Evolutionary conservation across 2,113 vertebrate species (phyloP).

Genomic region (Chlamydotis undulata): DNA sequence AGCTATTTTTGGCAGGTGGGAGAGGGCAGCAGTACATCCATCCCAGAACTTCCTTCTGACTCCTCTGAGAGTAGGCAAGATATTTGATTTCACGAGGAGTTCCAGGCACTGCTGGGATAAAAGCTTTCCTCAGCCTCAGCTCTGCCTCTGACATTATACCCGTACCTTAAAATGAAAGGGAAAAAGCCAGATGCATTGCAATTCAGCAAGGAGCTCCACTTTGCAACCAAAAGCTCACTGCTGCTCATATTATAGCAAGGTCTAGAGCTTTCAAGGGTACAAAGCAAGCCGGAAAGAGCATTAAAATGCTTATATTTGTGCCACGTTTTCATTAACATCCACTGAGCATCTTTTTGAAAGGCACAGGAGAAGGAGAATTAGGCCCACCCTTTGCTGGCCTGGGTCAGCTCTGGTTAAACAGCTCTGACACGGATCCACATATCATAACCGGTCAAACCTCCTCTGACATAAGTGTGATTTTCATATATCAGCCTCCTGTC

Average conservation of each 20-base stretch:
- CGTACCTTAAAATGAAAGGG: not conserved
- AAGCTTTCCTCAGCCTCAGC: not conserved
- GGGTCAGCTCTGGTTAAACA: not conserved
- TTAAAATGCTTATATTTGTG: not conserved
- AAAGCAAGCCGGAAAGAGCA: not conserved
- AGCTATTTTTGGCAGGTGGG: not conserved
- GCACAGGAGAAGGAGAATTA: not conserved
- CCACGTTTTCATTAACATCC: not conserved
- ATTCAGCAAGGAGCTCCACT: conserved; percentile 10
- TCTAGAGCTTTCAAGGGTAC: not conserved
- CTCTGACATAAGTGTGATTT: not conserved
- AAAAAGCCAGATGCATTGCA: not conserved
- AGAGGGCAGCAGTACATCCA: not conserved
- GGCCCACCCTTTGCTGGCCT: not conserved
- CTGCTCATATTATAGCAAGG: not conserved
- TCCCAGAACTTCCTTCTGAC: conserved; percentile 28
- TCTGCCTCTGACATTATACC: conserved; percentile 38
- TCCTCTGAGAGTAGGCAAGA: not conserved
- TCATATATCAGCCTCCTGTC: not conserved
- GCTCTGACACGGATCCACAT: fast-evolving
- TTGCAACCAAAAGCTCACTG: conserved; percentile 8
- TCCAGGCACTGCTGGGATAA: conserved; percentile 35
- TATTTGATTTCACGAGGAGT: conserved; percentile 46
- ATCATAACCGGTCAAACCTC: not conserved
- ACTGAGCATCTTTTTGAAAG: not conserved